Conservation (phyloP, 1,140 invertebrate genomes). For the Drosophila virilis region DNA sequence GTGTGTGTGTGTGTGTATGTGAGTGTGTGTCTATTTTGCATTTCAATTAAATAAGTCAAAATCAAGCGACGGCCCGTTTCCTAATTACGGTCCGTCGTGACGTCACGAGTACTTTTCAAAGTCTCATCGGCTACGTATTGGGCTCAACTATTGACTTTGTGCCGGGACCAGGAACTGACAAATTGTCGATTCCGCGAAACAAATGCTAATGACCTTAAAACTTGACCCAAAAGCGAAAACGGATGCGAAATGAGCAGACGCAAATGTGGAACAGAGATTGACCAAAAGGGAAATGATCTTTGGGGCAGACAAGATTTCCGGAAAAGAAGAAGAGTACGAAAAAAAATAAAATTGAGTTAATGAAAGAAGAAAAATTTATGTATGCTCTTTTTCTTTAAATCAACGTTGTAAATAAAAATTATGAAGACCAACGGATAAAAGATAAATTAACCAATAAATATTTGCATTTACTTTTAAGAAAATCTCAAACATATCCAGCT, state of each 20-base stretch:
- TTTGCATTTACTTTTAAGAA: no score
- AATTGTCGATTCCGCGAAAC: conserved; percentile 50
- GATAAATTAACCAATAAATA: no score
- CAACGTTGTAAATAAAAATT: no score
- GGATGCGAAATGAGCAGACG: neutral
- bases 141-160: conserved; percentile 43
- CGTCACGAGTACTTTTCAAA: neutral
- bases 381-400: no score
- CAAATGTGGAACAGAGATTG: neutral
- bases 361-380: no score
- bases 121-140: conserved; percentile 22
- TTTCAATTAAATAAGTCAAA: conserved; percentile 1
- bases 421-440: no score
- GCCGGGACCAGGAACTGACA: conserved; percentile 30
- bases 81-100: conserved; percentile 13
- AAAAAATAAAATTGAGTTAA: neutral
- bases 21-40: neutral
- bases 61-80: neutral
- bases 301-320: neutral
- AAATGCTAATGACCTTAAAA: conserved; percentile 44
- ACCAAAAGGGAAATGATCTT: conserved; percentile 6
- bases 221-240: conserved; percentile 17
- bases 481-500: no score
- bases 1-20: neutral
- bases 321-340: neutral